These are phyloP conservation scores for Geophilus truncorum DNA, from an alignment of 2,888 invertebrate genomes.

Conservation along the genomic window DNA sequence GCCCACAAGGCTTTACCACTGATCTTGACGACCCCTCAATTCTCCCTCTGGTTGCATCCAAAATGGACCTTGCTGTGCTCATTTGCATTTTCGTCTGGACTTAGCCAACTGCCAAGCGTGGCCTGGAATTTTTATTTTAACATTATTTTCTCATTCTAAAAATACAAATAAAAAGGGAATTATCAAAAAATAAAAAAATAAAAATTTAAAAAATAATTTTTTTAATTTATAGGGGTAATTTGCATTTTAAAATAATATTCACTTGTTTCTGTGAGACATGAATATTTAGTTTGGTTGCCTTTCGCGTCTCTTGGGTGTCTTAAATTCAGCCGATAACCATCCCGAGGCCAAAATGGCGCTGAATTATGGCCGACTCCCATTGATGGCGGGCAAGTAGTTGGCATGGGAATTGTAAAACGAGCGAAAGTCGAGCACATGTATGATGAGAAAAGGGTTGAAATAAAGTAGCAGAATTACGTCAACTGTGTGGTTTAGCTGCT, in stretches of 20 bases:
- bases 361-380: slow-evolving; percentile 23
- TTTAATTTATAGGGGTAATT: slow-evolving; percentile 1
- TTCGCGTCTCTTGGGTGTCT: slow-evolving; percentile 11
- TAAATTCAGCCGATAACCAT: slow-evolving; percentile 25
- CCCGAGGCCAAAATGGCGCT: slow-evolving; percentile 24
- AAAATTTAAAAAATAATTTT: background rate
- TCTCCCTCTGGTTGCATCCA: slow-evolving; percentile 18
- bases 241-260: slow-evolving; percentile 27
- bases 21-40: slow-evolving; percentile 8
- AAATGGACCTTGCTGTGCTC: background rate
- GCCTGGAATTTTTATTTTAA: background rate
- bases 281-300: slow-evolving; percentile 18
- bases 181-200: background rate
- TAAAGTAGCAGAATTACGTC: background rate
- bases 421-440: background rate
- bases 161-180: background rate
- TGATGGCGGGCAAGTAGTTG: slow-evolving; percentile 16
- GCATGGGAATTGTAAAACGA: slow-evolving; percentile 13
- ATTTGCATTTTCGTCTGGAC: slow-evolving; percentile 27
- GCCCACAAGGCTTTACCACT: slow-evolving; percentile 25
- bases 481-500: background rate
- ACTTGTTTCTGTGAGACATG: slow-evolving; percentile 20
- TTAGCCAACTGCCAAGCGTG: background rate
- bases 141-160: background rate
- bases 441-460: background rate